Base-by-base conservation (phyloP, 1,140 invertebrate genomes). In the Parapsyche elsis region DNA sequence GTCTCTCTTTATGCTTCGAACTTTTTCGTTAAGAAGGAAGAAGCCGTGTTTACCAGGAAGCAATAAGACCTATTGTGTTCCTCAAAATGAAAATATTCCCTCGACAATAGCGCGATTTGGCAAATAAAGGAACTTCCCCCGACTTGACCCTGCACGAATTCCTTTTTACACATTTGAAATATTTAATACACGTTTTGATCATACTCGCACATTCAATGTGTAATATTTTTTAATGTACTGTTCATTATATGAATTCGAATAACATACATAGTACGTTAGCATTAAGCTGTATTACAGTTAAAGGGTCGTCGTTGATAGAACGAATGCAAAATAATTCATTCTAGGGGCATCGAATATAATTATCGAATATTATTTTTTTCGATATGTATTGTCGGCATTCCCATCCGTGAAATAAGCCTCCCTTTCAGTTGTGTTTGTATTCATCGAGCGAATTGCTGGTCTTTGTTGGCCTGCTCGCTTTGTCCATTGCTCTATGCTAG, bases 41-140 rank as follows among this genome's bases (percentile, higher is more conserved):
- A 81, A 79, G 81, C 77, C 73, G 71, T 81, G 76, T 81, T 81
- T 81, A 81, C 81, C 81, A 81, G 81, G 81, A 81, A 81, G 77
- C 81, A 76, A 81, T 81, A 81, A 81, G 30, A 38, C 38, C 16
- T 53, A 53, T 81, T 81, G 80, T 81, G 24, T 57, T 24, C 0
- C 44, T 23, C 26, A 53, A 79, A 81, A 78, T 73, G 80, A 73
- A 81, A 80, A 81, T 77, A 59, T 77, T 77, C 46, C 46, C 10
- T 26, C 23, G 10, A 73, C 71, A 73, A 73, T 73, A 30, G 38
- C 14, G 38, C 30, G 30, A 38, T 38, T 38, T 38, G 30, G 30
- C 30, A 38, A 38, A 38, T 38, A 38, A 38, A 4, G 30, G 7
- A 38, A 38, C 30, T 38, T 38, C 30, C 7, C 30, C 30, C 7